A percentile compares a stretch with the other conserved stretches of the same genome.
These are phyloP conservation scores for Lycocorax pyrrhopterus DNA, from an alignment of 2,113 vertebrate genomes.

Conservation along the genomic window DNA sequence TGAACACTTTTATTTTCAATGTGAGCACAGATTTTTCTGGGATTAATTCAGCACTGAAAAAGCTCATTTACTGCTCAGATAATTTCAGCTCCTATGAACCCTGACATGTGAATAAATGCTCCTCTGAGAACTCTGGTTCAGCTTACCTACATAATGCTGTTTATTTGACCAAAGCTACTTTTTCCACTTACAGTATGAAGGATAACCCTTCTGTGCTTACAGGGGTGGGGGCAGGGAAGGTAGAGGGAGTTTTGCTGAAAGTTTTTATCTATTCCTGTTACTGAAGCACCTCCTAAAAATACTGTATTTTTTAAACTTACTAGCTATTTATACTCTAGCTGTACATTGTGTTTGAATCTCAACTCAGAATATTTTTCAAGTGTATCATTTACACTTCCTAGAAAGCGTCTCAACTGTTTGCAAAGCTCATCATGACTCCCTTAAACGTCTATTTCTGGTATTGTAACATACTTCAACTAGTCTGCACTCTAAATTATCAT, in stretches of 20 bases:
- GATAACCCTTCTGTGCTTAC: not conserved
- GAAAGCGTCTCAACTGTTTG: not conserved
- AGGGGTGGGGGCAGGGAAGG: not conserved
- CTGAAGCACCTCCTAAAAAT: not conserved
- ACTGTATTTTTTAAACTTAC: not conserved
- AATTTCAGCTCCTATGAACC: conserved; percentile 23
- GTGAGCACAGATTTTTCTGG: not conserved
- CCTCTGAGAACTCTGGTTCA: not conserved
- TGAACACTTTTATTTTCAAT: not conserved
- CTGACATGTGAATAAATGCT: not conserved
- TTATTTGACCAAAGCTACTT: not conserved
- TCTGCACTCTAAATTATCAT: not conserved
- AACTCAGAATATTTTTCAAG: not conserved
- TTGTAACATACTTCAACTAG: not conserved
- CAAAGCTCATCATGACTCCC: not conserved
- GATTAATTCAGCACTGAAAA: not conserved
- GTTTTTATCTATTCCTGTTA: not conserved
- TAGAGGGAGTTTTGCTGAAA: not conserved
- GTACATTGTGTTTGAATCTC: not conserved
- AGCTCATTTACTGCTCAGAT: not conserved
- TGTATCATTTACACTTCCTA: not conserved
- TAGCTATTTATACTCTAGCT: not conserved
- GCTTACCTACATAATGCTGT: not conserved
- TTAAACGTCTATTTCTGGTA: not conserved
- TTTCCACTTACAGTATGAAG: not conserved